Conservation (phyloP, 2,797 vertebrate species). For the Luscinia megarhynchos region DNA sequence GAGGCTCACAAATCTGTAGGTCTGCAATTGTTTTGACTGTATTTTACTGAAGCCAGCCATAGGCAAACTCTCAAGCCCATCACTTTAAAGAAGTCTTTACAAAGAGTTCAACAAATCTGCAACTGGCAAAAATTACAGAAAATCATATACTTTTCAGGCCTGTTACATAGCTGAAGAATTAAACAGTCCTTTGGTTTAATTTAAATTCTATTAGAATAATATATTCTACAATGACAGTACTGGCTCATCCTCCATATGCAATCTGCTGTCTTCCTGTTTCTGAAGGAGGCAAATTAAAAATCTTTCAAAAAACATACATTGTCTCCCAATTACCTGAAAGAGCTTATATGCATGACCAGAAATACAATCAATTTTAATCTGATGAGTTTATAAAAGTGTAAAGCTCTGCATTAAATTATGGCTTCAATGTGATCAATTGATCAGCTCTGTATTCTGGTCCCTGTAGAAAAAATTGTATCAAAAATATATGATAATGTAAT, state of each 20-base stretch:
- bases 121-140: neutral
- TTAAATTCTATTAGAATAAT: neutral
- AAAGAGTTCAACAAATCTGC: neutral
- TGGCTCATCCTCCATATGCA: neutral
- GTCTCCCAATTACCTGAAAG: neutral
- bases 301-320: neutral
- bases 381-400: neutral
- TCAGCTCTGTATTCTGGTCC: neutral
- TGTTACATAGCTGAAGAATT: neutral
- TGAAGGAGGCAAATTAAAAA: neutral
- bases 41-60: neutral
- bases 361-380: neutral
- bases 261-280: neutral
- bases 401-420: neutral
- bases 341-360: neutral
- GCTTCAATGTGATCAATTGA: neutral
- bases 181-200: neutral
- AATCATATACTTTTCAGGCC: neutral
- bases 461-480: neutral
- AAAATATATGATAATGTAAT: neutral
- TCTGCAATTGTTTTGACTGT: neutral
- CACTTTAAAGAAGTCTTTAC: neutral
- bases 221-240: neutral
- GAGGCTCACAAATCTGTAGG: fast-evolving
- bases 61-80: neutral